Evolutionary conservation across 2,888 invertebrate species (phyloP), one percentile per base, ranked within the genome.

Genomic region (Pelosia muscerda): DNA sequence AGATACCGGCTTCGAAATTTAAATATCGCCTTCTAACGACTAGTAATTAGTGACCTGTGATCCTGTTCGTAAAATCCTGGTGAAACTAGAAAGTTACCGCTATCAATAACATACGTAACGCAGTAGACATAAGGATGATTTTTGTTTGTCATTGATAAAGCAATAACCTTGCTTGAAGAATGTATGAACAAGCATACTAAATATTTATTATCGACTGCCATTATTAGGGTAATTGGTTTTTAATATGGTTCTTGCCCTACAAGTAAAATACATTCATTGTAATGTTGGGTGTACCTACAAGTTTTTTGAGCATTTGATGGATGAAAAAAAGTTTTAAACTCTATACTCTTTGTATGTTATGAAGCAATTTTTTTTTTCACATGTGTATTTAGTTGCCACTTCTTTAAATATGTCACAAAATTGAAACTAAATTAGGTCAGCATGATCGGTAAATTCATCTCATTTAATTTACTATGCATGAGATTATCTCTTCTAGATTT

Each of bases 21-120:
- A 42, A 42, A 42, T 19, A 42, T 19, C 42, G 42, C 19, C 42
- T 42, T 19, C n/a, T 49, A 49, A 49, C n/a, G 49, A 49, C 49
- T n/a, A 9, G n/a, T 49, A 49, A 49, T 49, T 49, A 49, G 49
- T 49, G n/a, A n/a, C 49, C 49, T 49, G 49, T 49, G 49, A 49
- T 49, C n/a, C 8, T 49, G 49, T n/a, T 9, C 19, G 9, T n/a
- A n/a, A 49, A 49, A n/a, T 49, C n/a, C 49, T 49, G n/a, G 49
- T 49, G n/a, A 49, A 49, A n/a, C 42, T n/a, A 49, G n/a, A 49
- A 9, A 19, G 49, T 5, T n/a, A 49, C n/a, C n/a, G 1, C 4
- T 19, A 9, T 49, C 8, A n/a, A 49, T n/a, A n/a, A 1, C 49
- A 49, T 49, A n/a, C n/a, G n/a, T n/a, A 49, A n/a, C 19, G 0